Evolutionary conservation across 2,797 vertebrate species (phyloP), one percentile per base, ranked within the genome.

Genomic region (Hydrocynus forskahlii): DNA sequence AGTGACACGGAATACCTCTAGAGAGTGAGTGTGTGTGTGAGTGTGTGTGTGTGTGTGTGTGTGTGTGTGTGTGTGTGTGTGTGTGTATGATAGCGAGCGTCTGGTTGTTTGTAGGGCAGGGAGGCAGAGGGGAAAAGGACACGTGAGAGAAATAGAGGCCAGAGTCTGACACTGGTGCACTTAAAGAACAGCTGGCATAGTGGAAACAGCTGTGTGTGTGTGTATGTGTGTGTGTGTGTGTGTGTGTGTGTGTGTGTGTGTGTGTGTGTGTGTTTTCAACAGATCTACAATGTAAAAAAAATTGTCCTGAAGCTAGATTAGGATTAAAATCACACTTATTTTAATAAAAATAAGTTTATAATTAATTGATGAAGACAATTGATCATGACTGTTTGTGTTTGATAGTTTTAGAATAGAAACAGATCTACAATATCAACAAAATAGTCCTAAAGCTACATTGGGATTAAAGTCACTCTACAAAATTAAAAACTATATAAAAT

Each of bases 81-180:
- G 57, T 48, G 71, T 16, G 52, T 75, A 75, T 67, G 67, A 21
- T 54, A 77, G 63, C 50, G 48, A 57, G 25, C 40, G 52, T 62
- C 79, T 75, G 73, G 62, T 75, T 80, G 52, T 69, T 69, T 62
- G 35, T 69, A 82, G 50, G 77, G 62, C 73, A 78, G 29, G 23
- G 48, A 72, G 57, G 50, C 66, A 72, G 57, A 81, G 77, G 66
- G 54, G 60, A 80, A 75, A 50, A 73, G 68, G 67, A 80, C 71
- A 78, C n/a, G 52, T 72, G 59, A 70, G 72, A 70, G 76, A 81
- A 76, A 76, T 48, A 38, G 57, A 80, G 16, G 74, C 23, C 74
- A 55, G 60, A 25, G 60, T 45, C 72, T 50, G 10, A n/a, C 63
- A 17, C 69, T 54, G 6, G 68, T 76, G 54, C 75, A 52, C 62